Evolutionary conservation across 2,797 vertebrate genomes (phyloP).

Genomic region (Parauchenoglanis ngamensis): DNA sequence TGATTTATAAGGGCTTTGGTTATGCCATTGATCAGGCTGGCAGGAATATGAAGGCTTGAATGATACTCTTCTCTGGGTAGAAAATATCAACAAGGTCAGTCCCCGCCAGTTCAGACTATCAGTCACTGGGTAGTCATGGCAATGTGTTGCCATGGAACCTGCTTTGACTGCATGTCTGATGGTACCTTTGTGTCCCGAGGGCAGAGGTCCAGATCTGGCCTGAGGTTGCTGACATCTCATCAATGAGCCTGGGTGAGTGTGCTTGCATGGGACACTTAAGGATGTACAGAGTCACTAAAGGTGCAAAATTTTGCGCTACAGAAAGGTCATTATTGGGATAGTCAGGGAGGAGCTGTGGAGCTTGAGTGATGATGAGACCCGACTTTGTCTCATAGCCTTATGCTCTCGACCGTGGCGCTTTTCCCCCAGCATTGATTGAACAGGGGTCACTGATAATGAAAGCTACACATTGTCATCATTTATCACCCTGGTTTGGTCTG

Average conservation of each 20-base stretch:
- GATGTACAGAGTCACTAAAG: conserved; percentile 26
- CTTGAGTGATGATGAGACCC: conserved; percentile 55
- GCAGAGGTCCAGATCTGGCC: conserved; percentile 40
- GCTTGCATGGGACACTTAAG: conserved; percentile 29
- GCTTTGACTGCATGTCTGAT: conserved; percentile 45
- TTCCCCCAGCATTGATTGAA: conserved; percentile 54
- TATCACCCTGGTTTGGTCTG: conserved; percentile 58
- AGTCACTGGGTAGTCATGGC: conserved; percentile 34
- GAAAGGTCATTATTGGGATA: conserved; percentile 39
- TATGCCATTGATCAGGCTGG: conserved; percentile 13
- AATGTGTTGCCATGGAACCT: conserved; percentile 53
- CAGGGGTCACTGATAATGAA: conserved; percentile 62
- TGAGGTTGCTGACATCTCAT: conserved; percentile 55
- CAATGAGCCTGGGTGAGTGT: conserved; percentile 44
- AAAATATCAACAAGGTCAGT: conserved; percentile 41
- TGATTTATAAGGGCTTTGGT: conserved; percentile 7
- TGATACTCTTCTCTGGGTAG: conserved; percentile 18
- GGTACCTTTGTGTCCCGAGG: conserved; percentile 39
- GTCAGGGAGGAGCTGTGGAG: conserved; percentile 18
- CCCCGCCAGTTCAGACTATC: conserved; percentile 20
- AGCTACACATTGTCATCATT: conserved; percentile 58
- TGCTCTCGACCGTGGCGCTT: conserved; percentile 48
- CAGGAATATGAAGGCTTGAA: conserved; percentile 28
- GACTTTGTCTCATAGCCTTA: conserved; percentile 52
- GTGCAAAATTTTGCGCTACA: conserved; percentile 37